Base-by-base conservation (phyloP, 2,888 invertebrate genomes). In the Caenorhabditis wallacei region DNA sequence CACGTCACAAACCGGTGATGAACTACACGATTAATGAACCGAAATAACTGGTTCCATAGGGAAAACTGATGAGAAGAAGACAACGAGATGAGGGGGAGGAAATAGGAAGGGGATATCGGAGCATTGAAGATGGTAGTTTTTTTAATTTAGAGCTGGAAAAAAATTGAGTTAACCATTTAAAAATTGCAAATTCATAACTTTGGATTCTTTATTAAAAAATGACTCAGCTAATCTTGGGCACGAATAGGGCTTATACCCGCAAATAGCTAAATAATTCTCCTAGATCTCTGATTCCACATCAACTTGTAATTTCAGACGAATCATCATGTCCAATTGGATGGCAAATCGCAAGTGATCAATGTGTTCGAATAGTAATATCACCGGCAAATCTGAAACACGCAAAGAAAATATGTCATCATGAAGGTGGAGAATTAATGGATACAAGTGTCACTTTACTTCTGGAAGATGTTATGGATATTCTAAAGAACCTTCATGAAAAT, bases 301-400 rank as follows among this genome's bases (percentile, higher is more conserved):
- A 16, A 43, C 11, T 43, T n/a, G n/a, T n/a, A n/a, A n/a, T 87
- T 86, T 70, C 80, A 88, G 88, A 88, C 66, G 86, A 85, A 82
- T 71, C 87, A 24, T 63, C 72, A 18, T 89, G 89, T 54, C 89
- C 89, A 5, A 61, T 68, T 20, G 89, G 89, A 2, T 89, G 89
- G 89, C 80, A 84, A 68, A 48, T 84, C 11, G 81, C 84, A 20
- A 83, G 80, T 48, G 88, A 85, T 56, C 75, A 80, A 26, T 89
- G 89, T 53, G 84, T 89, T 24, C 83, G 80, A 26, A 72, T 89
- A n/a, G 75, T 85, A 16, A 75, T 86, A 13, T 59, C 74, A 46
- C 81, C 88, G 1, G 63, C 68, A 16, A 79, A 71, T 5, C n/a
- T 74, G 37, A 74, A 85, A 56, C 80, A 88, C 20, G 85, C 86